Conservation (phyloP, 2,113 vertebrate genomes). For the Anolis carolinensis region DNA sequence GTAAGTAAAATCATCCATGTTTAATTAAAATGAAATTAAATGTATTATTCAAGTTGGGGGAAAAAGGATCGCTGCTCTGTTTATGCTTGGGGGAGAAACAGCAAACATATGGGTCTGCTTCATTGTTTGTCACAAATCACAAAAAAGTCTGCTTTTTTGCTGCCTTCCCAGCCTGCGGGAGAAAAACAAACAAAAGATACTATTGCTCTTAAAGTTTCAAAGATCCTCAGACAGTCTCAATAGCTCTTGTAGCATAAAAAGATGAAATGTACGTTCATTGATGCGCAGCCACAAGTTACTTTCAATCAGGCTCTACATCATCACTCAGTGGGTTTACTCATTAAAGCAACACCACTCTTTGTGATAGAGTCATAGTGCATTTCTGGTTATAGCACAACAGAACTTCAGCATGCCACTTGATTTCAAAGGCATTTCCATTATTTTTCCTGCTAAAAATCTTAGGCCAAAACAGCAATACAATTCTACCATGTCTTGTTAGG, state of each 20-base stretch:
- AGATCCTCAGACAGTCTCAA: constrained; percentile 20
- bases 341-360: not conserved
- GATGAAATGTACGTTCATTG: constrained; percentile 29
- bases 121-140: constrained; percentile 57
- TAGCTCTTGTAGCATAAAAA: constrained; percentile 25
- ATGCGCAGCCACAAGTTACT: not conserved
- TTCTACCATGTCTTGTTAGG: too few relatives aligned
- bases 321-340: not conserved
- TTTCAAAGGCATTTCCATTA: not conserved
- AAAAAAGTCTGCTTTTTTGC: constrained; percentile 33
- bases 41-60: constrained; percentile 50
- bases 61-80: constrained; percentile 58
- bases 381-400: not conserved
- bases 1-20: constrained; percentile 70
- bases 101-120: constrained; percentile 60
- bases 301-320: not conserved
- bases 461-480: not conserved
- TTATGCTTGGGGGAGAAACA: constrained; percentile 57
- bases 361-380: not conserved
- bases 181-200: constrained; percentile 33
- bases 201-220: constrained; percentile 38
- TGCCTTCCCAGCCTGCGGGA: constrained; percentile 46
- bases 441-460: not conserved
- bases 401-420: not conserved
- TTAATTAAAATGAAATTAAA: constrained; percentile 78